phyloP scores from a whole-genome alignment of 2,797 vertebrate species.

The Vireo griseus region DNA sequence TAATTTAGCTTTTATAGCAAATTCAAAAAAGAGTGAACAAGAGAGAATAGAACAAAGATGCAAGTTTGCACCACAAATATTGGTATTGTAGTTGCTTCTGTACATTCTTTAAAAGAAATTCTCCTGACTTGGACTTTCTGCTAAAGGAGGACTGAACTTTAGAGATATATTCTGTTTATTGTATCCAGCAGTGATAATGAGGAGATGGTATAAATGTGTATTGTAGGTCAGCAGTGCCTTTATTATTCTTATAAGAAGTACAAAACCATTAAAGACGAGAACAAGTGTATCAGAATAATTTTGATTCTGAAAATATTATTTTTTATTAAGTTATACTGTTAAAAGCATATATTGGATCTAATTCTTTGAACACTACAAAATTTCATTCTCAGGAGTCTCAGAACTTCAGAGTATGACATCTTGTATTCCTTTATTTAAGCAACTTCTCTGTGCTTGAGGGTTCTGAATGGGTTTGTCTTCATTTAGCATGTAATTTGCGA shows the following conservation, averaged over 20 bases:
- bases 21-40: constrained; percentile 68
- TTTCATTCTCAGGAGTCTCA: not conserved
- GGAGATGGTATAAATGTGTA: not conserved
- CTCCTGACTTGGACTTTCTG: constrained; percentile 63
- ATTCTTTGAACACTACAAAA: not conserved
- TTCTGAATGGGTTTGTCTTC: not conserved
- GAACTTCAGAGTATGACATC: not conserved
- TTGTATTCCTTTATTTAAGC: not conserved
- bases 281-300: constrained; percentile 13
- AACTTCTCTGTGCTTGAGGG: not conserved
- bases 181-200: constrained; percentile 12
- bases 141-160: not conserved
- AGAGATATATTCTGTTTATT: constrained; percentile 1
- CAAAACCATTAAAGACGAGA: not conserved
- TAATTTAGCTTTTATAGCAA: constrained; percentile 80
- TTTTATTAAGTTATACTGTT: not conserved
- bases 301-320: not conserved
- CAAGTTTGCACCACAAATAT: constrained; percentile 70
- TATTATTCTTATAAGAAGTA: not conserved
- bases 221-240: not conserved
- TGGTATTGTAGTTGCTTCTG: constrained; percentile 71
- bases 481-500: not conserved
- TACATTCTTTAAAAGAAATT: constrained; percentile 67
- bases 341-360: not conserved
- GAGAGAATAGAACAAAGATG: constrained; percentile 66